Conservation (phyloP, 2,888 invertebrate species). For the Acronicta aceris region DNA sequence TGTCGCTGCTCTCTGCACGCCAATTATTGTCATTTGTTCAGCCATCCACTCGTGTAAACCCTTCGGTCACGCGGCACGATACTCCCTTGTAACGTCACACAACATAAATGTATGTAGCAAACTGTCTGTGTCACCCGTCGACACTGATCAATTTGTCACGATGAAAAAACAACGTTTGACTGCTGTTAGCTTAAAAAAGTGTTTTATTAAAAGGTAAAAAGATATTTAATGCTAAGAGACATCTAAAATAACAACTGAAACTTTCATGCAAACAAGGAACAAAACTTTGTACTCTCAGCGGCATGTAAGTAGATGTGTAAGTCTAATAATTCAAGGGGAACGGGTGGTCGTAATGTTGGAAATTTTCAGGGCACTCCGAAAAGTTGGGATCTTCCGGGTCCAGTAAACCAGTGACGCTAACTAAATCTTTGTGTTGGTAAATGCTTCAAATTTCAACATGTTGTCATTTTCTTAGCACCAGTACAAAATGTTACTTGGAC, state of each 20-base stretch:
- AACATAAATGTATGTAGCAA: conserved; percentile 39
- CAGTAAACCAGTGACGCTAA: conserved; percentile 70
- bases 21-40: conserved; percentile 83
- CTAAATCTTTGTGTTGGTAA: conserved; percentile 62
- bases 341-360: conserved; percentile 84
- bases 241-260: conserved; percentile 68
- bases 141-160: conserved; percentile 35
- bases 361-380: conserved; percentile 77
- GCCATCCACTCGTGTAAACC: conserved; percentile 68
- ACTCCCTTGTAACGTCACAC: conserved; percentile 45
- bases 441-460: conserved; percentile 31
- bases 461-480: conserved; percentile 12
- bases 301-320: conserved; percentile 83
- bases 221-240: conserved; percentile 48
- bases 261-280: conserved; percentile 80
- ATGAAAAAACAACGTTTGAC: conserved; percentile 28
- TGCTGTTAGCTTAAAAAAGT: conserved; percentile 37
- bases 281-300: conserved; percentile 83
- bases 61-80: conserved; percentile 58
- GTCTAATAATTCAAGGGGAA: conserved; percentile 83
- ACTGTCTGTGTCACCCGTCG: conserved; percentile 31
- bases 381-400: conserved; percentile 77
- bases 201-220: conserved; percentile 45
- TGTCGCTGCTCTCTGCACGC: conserved; percentile 72
- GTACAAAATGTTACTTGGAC: too few species aligned